A percentile compares a stretch with the other conserved stretches of the same genome.
Conservation (phyloP, 2,888 invertebrate species). For the Fragum whitleyi region DNA sequence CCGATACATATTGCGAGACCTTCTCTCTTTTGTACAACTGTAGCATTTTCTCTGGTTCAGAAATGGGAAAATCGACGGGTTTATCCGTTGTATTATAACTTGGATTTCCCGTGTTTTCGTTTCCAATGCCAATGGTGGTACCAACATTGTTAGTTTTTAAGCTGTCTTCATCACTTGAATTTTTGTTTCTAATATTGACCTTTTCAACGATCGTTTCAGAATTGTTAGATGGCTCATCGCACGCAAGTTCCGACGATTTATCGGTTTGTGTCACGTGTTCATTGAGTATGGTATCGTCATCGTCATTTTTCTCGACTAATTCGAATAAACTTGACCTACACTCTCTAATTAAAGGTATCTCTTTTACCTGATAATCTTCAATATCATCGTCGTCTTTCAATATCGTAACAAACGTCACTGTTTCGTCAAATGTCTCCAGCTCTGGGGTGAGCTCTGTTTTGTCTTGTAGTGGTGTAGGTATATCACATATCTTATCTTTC, state of each 20-base stretch:
- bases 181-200: background rate
- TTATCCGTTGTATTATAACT: no score
- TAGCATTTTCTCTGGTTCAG: conserved; percentile 45
- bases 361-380: background rate
- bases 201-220: background rate
- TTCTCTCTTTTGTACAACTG: conserved; percentile 37
- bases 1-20: background rate
- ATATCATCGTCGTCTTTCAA: background rate
- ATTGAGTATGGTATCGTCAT: no score
- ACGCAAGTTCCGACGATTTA: background rate
- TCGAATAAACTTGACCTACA: background rate
- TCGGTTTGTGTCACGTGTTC: background rate
- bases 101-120: no score
- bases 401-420: background rate
- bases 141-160: no score
- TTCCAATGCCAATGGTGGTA: no score
- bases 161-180: background rate
- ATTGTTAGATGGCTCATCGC: background rate
- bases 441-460: background rate
- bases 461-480: background rate
- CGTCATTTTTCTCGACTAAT: background rate
- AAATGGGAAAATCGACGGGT: conserved; percentile 20
- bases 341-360: background rate
- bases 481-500: background rate
- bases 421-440: background rate